phyloP scores from a whole-genome alignment of 2,888 invertebrate species.

The Volucella zonaria region DNA sequence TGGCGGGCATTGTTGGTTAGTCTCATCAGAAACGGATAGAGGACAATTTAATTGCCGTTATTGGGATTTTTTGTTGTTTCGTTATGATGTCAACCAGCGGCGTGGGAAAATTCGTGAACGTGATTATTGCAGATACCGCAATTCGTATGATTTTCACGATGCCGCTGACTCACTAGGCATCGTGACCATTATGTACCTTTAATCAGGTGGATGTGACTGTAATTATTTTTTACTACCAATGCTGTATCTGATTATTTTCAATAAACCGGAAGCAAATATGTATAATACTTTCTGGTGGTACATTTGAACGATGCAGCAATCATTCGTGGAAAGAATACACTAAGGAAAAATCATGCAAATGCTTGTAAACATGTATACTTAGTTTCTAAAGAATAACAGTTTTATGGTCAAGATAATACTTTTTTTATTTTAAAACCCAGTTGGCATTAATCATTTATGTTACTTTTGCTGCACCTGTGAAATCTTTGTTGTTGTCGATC shows the following conservation, averaged over 20 bases:
- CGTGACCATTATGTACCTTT: slow-evolving; percentile 16
- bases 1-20: slow-evolving; percentile 17
- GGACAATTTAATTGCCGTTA: slow-evolving; percentile 56
- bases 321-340: too few relatives aligned
- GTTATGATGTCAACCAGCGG: neutral
- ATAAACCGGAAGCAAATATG: neutral
- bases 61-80: slow-evolving; percentile 63
- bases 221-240: slow-evolving; percentile 38
- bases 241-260: slow-evolving; percentile 21
- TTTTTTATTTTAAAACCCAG: too few relatives aligned
- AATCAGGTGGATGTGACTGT: slow-evolving; percentile 44
- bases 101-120: slow-evolving; percentile 16
- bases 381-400: too few relatives aligned
- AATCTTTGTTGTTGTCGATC: too few relatives aligned
- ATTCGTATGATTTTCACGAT: slow-evolving; percentile 17
- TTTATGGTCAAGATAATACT: too few relatives aligned
- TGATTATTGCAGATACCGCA: slow-evolving; percentile 37
- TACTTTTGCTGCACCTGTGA: too few relatives aligned
- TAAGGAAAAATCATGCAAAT: too few relatives aligned
- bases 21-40: slow-evolving; percentile 22
- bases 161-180: neutral
- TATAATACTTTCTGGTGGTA: neutral
- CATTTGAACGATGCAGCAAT: too few relatives aligned
- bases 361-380: too few relatives aligned
- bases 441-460: too few relatives aligned